A percentile compares a stretch with the other conserved stretches of the same genome.
Conservation (phyloP, 2,113 vertebrate genomes). For the Chionis minor region DNA sequence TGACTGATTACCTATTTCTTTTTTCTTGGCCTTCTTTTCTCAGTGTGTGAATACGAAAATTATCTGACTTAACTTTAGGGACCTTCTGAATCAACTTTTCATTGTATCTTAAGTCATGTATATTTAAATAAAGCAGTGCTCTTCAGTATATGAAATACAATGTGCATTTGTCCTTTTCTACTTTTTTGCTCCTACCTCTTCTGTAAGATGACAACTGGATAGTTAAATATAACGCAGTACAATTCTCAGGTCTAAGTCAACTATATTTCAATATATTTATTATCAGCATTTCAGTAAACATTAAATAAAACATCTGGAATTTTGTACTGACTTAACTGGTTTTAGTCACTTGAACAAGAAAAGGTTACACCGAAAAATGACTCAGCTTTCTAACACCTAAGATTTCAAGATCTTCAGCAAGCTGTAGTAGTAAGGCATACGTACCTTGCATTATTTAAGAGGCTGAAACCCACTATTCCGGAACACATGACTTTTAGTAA, state of each 20-base stretch:
- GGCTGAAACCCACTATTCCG: background rate
- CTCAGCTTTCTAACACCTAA: background rate
- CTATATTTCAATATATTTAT: background rate
- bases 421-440: background rate
- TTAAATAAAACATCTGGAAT: background rate
- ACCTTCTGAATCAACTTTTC: background rate
- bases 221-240: background rate
- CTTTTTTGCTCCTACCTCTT: background rate
- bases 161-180: background rate
- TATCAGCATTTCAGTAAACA: background rate
- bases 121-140: background rate
- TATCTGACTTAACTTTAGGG: background rate
- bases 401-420: background rate
- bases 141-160: background rate
- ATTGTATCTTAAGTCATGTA: background rate
- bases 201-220: background rate
- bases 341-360: background rate
- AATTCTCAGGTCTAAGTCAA: background rate
- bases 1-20: background rate
- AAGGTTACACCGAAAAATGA: background rate
- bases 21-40: background rate
- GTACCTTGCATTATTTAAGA: background rate
- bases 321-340: background rate
- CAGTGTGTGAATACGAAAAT: background rate
- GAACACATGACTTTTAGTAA: background rate